Evolutionary conservation across 1,140 invertebrate species (phyloP).

Genomic region (Melitaea cinxia): DNA sequence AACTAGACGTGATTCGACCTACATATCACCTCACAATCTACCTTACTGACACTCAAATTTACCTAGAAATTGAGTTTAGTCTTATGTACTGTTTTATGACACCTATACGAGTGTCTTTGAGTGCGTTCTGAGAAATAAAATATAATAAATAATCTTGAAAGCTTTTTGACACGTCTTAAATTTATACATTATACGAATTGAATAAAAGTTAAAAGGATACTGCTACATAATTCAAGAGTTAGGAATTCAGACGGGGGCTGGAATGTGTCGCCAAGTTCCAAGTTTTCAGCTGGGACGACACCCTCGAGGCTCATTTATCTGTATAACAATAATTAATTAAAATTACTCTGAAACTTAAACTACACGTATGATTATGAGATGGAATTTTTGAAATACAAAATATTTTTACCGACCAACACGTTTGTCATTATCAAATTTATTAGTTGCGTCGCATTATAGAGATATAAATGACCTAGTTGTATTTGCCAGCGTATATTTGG

Average conservation of each 20-base stretch:
- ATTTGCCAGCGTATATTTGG: slow-evolving; percentile 1
- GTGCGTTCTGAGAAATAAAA: too few relatives aligned
- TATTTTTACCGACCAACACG: too few relatives aligned
- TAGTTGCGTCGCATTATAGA: not conserved
- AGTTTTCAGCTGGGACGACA: slow-evolving; percentile 59
- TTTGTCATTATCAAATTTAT: too few relatives aligned
- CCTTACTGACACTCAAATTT: slow-evolving; percentile 32
- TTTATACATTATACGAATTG: slow-evolving; percentile 45
- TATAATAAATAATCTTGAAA: slow-evolving; percentile 14
- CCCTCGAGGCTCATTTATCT: slow-evolving; percentile 63
- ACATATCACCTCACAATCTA: slow-evolving; percentile 35
- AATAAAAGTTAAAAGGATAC: slow-evolving; percentile 53
- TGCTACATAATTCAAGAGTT: slow-evolving; percentile 61
- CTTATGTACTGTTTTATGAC: too few relatives aligned
- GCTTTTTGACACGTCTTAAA: slow-evolving; percentile 41
- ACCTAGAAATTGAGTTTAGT: slow-evolving; percentile 19
- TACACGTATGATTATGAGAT: not conserved
- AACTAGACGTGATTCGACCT: slow-evolving; percentile 49
- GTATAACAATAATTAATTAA: slow-evolving; percentile 69
- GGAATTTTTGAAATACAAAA: not conserved
- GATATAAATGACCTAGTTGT: not conserved
- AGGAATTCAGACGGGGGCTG: slow-evolving; percentile 43
- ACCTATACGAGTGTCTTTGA: too few relatives aligned
- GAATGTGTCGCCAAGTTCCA: slow-evolving; percentile 63
- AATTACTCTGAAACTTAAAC: slow-evolving; percentile 52